phyloP scores from a whole-genome alignment of 2,113 vertebrate species.

The Siniperca chuatsi region DNA sequence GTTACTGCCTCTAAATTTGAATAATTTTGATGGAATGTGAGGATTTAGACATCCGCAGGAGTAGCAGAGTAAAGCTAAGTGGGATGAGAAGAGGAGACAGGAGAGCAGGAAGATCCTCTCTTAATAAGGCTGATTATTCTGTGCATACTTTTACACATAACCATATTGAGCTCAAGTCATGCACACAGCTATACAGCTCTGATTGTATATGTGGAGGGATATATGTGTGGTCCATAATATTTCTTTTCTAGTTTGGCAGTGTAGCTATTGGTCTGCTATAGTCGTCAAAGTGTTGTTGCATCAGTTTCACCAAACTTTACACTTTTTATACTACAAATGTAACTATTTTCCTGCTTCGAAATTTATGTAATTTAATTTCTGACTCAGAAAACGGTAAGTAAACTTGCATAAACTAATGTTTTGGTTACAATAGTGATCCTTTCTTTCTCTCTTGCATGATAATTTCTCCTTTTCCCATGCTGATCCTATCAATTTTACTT shows the following conservation, averaged over 20 bases:
- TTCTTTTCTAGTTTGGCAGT: not conserved
- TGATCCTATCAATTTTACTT: constrained; percentile 4
- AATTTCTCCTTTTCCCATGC: not conserved
- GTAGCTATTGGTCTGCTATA: no score
- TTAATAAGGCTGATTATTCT: constrained; percentile 37
- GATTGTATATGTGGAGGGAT: not conserved
- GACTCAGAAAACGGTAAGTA: not conserved
- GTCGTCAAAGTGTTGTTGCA: not conserved
- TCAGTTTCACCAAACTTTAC: not conserved
- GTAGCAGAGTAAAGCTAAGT: not conserved
- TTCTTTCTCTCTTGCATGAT: not conserved
- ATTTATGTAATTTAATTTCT: not conserved
- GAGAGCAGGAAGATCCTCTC: constrained; percentile 13
- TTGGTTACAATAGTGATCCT: not conserved
- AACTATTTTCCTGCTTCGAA: not conserved
- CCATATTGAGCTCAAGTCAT: not conserved
- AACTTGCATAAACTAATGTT: not conserved
- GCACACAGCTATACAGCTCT: not conserved
- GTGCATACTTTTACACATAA: constrained; percentile 31
- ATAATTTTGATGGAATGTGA: not conserved
- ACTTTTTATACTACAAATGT: not conserved
- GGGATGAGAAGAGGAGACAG: not conserved
- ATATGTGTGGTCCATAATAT: not conserved
- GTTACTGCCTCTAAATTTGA: not conserved
- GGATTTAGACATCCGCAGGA: not conserved